These are phyloP conservation scores for Phalacrocorax carbo DNA, from an alignment of 2,113 vertebrate genomes.

Conservation along the genomic window DNA sequence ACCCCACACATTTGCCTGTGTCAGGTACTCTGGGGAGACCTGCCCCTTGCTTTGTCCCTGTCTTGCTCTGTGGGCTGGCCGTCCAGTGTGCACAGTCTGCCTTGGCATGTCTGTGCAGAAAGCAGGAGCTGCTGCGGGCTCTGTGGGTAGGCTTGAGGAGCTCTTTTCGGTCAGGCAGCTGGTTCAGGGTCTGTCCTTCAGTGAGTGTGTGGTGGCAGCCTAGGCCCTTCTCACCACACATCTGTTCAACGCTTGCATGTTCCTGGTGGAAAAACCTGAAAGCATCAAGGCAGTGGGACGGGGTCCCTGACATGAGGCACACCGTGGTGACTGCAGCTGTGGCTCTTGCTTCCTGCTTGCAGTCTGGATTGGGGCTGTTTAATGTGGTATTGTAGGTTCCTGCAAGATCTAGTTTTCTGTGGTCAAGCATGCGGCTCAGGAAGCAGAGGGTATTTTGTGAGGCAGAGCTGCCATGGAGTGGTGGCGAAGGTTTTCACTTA, in stretches of 20 bases:
- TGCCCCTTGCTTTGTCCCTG: neutral
- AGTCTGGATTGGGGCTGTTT: neutral
- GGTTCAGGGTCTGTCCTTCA: neutral
- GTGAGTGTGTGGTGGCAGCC: neutral
- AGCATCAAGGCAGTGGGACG: neutral
- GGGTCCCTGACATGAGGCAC: neutral
- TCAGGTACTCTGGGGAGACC: too few relatives aligned
- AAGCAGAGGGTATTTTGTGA: neutral
- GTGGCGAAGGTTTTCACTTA: neutral
- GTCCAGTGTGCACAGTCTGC: too few relatives aligned
- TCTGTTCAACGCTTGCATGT: neutral
- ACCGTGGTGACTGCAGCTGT: neutral
- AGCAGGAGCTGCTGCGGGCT: neutral
- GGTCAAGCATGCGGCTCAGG: accelerated
- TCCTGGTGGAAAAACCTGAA: neutral
- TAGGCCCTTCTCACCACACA: neutral
- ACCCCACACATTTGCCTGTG: neutral
- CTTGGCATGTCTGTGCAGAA: neutral
- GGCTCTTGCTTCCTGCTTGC: neutral
- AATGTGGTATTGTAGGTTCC: neutral
- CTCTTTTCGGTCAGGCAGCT: neutral
- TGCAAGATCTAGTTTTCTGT: neutral
- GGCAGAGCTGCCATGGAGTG: too few relatives aligned
- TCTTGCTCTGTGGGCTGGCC: neutral
- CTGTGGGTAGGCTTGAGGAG: neutral